phyloP scores from a whole-genome alignment of 2,888 invertebrate species.

The Rhaphigaster nebulosa region DNA sequence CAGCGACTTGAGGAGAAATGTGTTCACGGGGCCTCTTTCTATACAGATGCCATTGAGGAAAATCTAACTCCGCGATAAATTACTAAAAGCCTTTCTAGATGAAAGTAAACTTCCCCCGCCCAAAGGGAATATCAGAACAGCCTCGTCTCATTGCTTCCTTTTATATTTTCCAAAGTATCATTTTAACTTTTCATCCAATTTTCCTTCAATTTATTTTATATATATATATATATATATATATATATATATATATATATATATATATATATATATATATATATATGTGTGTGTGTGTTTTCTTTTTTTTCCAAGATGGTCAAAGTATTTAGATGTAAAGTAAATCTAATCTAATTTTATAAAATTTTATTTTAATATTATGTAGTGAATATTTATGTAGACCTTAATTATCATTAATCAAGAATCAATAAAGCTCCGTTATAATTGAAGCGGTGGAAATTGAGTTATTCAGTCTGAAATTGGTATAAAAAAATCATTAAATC shows the following conservation, averaged over 20 bases:
- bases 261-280: no score
- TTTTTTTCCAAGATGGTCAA: neutral
- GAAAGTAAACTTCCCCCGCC: constrained; percentile 12
- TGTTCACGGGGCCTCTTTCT: neutral
- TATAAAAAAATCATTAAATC: no score
- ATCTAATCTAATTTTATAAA: no score
- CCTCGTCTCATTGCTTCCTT: constrained; percentile 13
- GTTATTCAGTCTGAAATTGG: no score
- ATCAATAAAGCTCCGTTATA: no score
- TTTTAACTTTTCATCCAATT: constrained; percentile 38
- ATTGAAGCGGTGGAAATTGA: no score
- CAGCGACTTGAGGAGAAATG: constrained; percentile 36
- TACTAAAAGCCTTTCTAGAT: constrained; percentile 43
- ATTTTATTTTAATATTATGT: no score
- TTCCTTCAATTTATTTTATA: constrained; percentile 10
- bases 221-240: no score
- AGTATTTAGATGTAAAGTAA: neutral
- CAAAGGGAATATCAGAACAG: constrained; percentile 34
- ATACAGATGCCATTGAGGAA: constrained; percentile 27
- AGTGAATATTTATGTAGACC: no score
- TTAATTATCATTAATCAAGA: no score
- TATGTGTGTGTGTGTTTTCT: no score
- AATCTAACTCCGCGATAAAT: constrained; percentile 41
- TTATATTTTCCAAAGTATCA: constrained; percentile 31
- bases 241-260: no score